Evolutionary conservation across 2,888 invertebrate species (phyloP).

Genomic region (Spisula subtruncata): DNA sequence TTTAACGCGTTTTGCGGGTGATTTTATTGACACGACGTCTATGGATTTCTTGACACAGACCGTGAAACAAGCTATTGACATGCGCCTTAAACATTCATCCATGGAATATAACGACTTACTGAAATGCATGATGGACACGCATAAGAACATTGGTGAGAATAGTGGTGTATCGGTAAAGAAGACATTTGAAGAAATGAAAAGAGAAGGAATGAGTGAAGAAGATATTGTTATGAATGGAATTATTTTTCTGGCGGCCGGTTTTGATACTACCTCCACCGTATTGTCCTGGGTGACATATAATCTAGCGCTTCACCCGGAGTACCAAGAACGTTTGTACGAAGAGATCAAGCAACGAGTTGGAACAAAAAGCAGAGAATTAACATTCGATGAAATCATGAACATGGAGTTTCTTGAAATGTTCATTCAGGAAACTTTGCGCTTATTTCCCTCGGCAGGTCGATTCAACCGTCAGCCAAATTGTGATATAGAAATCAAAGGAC

Average conservation of each 20-base stretch:
- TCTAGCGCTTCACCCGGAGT: slow-evolving; percentile 87
- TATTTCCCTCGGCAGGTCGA: slow-evolving; percentile 70
- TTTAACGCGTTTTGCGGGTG: slow-evolving; percentile 33
- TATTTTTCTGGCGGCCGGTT: slow-evolving; percentile 89
- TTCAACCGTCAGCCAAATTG: slow-evolving; percentile 60
- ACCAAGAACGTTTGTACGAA: slow-evolving; percentile 83
- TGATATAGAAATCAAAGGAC: slow-evolving; percentile 70
- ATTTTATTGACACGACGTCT: slow-evolving; percentile 51
- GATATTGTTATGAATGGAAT: slow-evolving; percentile 83
- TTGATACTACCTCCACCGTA: slow-evolving; percentile 89
- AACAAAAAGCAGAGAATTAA: slow-evolving; percentile 15
- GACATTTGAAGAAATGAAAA: slow-evolving; percentile 55
- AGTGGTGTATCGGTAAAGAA: slow-evolving; percentile 43
- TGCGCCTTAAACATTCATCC: slow-evolving; percentile 30
- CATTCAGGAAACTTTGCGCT: slow-evolving; percentile 71
- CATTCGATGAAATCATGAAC: slow-evolving; percentile 67
- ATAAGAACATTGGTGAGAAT: not conserved
- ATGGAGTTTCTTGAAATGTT: slow-evolving; percentile 73
- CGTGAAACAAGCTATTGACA: slow-evolving; percentile 57
- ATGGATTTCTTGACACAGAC: slow-evolving; percentile 55
- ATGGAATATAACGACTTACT: slow-evolving; percentile 52
- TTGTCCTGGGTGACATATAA: slow-evolving; percentile 87
- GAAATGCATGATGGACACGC: slow-evolving; percentile 57
- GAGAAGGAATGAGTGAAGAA: slow-evolving; percentile 69
- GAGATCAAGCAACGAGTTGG: slow-evolving; percentile 67